Conservation (phyloP, 1,140 invertebrate species). For the Drosophila setifemur region DNA sequence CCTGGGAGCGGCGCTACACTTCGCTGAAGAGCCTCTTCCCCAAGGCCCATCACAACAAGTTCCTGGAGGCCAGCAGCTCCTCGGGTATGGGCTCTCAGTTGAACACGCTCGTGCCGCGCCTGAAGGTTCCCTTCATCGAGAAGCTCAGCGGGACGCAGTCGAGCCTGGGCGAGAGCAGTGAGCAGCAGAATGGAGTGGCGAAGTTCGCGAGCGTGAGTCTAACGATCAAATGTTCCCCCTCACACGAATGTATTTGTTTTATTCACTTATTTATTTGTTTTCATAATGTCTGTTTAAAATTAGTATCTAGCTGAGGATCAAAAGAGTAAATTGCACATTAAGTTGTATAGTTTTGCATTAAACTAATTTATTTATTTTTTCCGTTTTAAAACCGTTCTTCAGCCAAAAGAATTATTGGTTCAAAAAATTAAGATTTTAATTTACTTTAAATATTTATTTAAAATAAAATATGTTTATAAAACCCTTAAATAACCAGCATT, state of each 20-base stretch:
- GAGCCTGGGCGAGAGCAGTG: conserved; percentile 46
- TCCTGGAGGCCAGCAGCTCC: conserved; percentile 47
- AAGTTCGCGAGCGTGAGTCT: conserved; percentile 66
- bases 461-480: background rate
- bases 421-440: too few relatives aligned
- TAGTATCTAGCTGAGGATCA: too few relatives aligned
- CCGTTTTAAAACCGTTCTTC: too few relatives aligned
- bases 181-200: conserved; percentile 64
- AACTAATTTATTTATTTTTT: too few relatives aligned
- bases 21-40: conserved; percentile 84
- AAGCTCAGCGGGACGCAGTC: conserved; percentile 68
- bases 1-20: conserved; percentile 92
- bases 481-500: background rate
- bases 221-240: background rate
- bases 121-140: conserved; percentile 82
- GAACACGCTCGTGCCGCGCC: conserved; percentile 77
- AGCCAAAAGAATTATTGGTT: too few relatives aligned
- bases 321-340: too few relatives aligned
- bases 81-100: conserved; percentile 51
- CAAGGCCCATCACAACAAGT: conserved; percentile 81
- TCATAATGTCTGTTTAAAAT: background rate
- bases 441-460: background rate
- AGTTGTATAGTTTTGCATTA: too few relatives aligned
- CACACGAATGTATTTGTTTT: conserved; percentile 14
- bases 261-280: background rate